These are phyloP conservation scores for Tinea trinotella DNA, from an alignment of 2,888 invertebrate genomes.

Conservation along the genomic window DNA sequence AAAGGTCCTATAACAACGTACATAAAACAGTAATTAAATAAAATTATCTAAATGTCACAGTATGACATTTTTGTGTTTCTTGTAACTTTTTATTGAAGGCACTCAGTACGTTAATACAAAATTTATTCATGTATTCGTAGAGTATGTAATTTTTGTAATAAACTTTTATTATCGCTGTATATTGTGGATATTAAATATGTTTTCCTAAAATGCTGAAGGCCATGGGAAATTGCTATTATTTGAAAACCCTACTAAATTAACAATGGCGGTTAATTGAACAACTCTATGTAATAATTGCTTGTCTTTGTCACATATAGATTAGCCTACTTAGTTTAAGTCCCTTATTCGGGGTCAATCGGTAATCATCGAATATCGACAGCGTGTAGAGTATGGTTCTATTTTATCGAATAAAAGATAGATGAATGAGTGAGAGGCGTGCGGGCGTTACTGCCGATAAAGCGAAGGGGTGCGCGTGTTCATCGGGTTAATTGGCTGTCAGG, in stretches of 20 bases:
- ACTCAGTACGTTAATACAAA: neutral
- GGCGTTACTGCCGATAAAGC: slow-evolving; percentile 7
- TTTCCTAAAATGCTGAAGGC: neutral
- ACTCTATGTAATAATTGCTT: neutral
- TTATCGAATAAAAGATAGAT: slow-evolving; percentile 65
- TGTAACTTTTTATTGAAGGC: neutral
- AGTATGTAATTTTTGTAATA: neutral
- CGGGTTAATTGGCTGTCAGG: slow-evolving; percentile 68
- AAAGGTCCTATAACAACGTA: neutral
- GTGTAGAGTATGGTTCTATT: slow-evolving; percentile 29
- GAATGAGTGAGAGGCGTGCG: slow-evolving; percentile 32
- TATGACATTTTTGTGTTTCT: slow-evolving; percentile 14
- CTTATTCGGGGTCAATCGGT: neutral
- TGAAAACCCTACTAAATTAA: neutral
- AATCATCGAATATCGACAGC: neutral
- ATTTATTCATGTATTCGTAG: neutral
- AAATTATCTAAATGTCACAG: slow-evolving; percentile 12
- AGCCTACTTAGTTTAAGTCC: neutral
- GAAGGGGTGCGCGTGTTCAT: slow-evolving; percentile 24
- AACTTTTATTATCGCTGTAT: neutral
- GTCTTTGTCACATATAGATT: neutral
- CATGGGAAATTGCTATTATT: neutral
- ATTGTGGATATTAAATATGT: neutral
- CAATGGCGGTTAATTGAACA: neutral
- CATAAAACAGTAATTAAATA: slow-evolving; percentile 6